phyloP scores from a whole-genome alignment of 2,113 vertebrate genomes.

The Pachycephala philippinensis region DNA sequence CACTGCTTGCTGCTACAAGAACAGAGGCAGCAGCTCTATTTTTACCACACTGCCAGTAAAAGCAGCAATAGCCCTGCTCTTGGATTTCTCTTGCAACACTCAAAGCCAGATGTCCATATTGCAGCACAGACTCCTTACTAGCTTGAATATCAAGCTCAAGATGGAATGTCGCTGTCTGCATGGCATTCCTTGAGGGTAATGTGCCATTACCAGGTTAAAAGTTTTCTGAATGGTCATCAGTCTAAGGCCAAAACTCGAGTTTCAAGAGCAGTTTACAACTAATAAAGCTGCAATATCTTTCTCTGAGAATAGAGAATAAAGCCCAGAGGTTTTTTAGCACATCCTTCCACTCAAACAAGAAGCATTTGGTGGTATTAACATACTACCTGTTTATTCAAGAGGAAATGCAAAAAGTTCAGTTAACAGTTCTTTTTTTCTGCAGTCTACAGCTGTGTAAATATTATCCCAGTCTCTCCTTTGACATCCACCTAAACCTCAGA shows the following conservation, averaged over 20 bases:
- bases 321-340: not conserved
- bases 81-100: not conserved
- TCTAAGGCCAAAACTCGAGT: not conserved
- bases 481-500: not conserved
- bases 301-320: not conserved
- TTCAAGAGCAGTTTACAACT: not conserved
- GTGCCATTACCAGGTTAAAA: not conserved
- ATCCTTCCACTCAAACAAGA: not conserved
- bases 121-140: not conserved
- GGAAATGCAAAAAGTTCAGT: not conserved
- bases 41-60: not conserved
- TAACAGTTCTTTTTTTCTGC: not conserved
- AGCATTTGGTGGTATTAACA: not conserved
- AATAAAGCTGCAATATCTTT: not conserved
- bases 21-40: not conserved
- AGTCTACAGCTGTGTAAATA: slow-evolving; percentile 44
- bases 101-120: not conserved
- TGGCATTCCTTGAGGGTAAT: not conserved
- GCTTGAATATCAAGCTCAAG: not conserved
- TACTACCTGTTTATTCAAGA: slow-evolving; percentile 10
- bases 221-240: not conserved
- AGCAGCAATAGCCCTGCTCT: not conserved
- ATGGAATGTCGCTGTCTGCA: not conserved
- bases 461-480: not conserved
- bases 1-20: not conserved